phyloP scores from a whole-genome alignment of 2,797 vertebrate species.

The Onychomys arenicola region DNA sequence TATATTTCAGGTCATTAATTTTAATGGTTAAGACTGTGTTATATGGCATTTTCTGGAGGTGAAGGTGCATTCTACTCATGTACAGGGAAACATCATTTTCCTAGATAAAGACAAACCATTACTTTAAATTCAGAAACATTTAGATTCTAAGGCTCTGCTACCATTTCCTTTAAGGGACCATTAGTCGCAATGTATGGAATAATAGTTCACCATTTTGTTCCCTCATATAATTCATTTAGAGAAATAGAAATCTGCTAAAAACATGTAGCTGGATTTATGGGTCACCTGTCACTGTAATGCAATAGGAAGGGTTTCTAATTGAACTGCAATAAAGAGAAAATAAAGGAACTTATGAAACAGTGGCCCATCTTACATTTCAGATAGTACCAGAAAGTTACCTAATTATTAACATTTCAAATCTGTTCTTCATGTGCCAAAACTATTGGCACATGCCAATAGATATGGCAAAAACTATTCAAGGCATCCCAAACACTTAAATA shows the following conservation, averaged over 20 bases:
- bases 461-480: not conserved
- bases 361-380: not conserved
- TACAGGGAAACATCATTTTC: slow-evolving; percentile 63
- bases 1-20: slow-evolving; percentile 75
- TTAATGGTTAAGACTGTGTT: slow-evolving; percentile 71
- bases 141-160: slow-evolving; percentile 60
- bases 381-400: not conserved
- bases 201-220: slow-evolving; percentile 57
- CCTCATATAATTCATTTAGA: slow-evolving; percentile 67
- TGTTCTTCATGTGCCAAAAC: not conserved
- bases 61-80: slow-evolving; percentile 4
- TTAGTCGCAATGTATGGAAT: slow-evolving; percentile 70
- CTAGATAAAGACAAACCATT: slow-evolving; percentile 62
- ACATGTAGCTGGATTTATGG: slow-evolving; percentile 62
- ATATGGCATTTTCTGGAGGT: slow-evolving; percentile 12
- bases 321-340: slow-evolving; percentile 32
- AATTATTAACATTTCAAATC: not conserved
- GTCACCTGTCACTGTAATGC: slow-evolving; percentile 20
- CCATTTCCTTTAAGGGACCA: slow-evolving; percentile 78
- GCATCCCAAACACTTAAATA: not conserved
- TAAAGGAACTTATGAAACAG: not conserved
- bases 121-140: slow-evolving; percentile 74
- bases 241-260: slow-evolving; percentile 64
- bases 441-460: not conserved
- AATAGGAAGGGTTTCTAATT: slow-evolving; percentile 63